A percentile compares a stretch with the other conserved stretches of the same genome.
phyloP scores from a whole-genome alignment of 2,797 vertebrate genomes.

The Prunella strophiata region DNA sequence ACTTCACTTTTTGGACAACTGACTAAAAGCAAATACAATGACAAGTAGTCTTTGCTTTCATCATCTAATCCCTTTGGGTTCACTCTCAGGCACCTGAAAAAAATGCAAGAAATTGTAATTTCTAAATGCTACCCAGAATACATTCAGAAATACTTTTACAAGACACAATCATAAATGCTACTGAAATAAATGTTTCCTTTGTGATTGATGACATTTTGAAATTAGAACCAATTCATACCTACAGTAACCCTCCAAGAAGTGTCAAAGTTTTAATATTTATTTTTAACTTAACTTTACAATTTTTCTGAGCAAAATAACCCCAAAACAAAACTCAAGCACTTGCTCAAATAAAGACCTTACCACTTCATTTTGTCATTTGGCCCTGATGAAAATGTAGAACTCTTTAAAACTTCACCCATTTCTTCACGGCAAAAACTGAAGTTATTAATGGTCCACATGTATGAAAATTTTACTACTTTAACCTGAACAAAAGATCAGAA shows the following conservation, averaged over 20 bases:
- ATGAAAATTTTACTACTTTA: slow-evolving; percentile 99
- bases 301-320: not conserved
- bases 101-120: slow-evolving; percentile 32
- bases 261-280: not conserved
- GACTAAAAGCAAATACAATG: slow-evolving; percentile 97
- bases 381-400: slow-evolving; percentile 97
- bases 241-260: not conserved
- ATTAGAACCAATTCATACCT: not conserved
- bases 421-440: slow-evolving; percentile 99
- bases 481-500: slow-evolving; percentile 82
- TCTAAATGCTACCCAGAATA: not conserved
- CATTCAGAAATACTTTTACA: not conserved
- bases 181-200: not conserved
- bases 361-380: slow-evolving; percentile 99
- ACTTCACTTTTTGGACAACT: slow-evolving; percentile 99
- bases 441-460: slow-evolving; percentile 99
- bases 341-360: slow-evolving; percentile 75
- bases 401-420: slow-evolving; percentile 99
- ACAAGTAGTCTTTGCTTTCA: slow-evolving; percentile 99
- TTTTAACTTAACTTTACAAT: not conserved
- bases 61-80: slow-evolving; percentile 98
- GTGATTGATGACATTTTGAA: not conserved
- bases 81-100: slow-evolving; percentile 95
- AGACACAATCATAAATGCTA: not conserved
- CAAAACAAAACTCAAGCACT: not conserved